phyloP scores from a whole-genome alignment of 1,140 invertebrate genomes.

The Archivesica marissinica region DNA sequence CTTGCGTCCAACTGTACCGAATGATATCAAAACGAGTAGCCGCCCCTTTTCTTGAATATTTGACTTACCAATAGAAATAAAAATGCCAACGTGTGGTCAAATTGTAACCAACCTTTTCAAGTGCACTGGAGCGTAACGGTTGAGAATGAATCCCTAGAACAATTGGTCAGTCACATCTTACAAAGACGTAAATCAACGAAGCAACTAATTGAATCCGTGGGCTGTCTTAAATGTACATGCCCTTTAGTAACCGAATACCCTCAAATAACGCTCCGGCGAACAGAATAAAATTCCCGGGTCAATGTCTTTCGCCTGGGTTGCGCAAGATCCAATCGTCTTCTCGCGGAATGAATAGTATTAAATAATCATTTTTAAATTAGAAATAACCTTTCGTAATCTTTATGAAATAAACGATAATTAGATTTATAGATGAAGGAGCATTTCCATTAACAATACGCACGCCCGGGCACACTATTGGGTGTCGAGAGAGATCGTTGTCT shows the following conservation, averaged over 20 bases:
- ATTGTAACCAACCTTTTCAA: too few species aligned
- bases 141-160: neutral
- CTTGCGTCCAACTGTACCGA: too few species aligned
- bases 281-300: neutral
- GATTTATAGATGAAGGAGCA: neutral
- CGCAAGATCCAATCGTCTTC: slow-evolving; percentile 17
- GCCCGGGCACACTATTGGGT: slow-evolving; percentile 16
- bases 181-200: neutral
- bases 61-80: too few species aligned
- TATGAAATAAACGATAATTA: slow-evolving; percentile 24
- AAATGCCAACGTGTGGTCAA: too few species aligned
- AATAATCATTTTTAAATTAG: slow-evolving; percentile 42
- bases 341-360: neutral
- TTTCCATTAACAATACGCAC: neutral
- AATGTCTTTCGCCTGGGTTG: neutral
- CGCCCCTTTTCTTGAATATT: too few species aligned
- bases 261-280: neutral
- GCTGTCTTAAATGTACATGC: slow-evolving; percentile 1
- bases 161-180: neutral
- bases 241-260: slow-evolving; percentile 18
- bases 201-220: slow-evolving; percentile 1
- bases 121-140: too few species aligned
- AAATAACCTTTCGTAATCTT: slow-evolving; percentile 30
- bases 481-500: neutral
- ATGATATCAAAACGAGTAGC: too few species aligned